Percentiles rank a stretch among this genome's conserved stretches.
phyloP scores from a whole-genome alignment of 1,140 invertebrate species.

The Drosophila sechellia region DNA sequence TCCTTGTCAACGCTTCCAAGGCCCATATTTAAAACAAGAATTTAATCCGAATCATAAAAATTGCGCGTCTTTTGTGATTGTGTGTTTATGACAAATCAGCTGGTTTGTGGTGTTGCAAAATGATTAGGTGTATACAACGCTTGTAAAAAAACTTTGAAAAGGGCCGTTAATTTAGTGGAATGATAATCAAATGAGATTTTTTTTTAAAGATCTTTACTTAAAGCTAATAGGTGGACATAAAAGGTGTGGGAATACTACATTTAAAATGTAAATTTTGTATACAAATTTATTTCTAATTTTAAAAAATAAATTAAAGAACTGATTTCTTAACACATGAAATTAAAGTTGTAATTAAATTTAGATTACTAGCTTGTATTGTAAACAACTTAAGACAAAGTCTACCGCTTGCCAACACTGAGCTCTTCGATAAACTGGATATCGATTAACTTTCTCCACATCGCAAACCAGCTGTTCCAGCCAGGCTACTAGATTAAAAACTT shows the following conservation, averaged over 20 bases:
- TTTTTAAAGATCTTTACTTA: too few species aligned
- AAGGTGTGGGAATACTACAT: too few species aligned
- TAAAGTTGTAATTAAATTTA: too few species aligned
- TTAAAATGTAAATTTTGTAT: too few species aligned
- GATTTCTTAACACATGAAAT: too few species aligned
- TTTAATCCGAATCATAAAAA: not conserved
- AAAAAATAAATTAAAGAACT: too few species aligned
- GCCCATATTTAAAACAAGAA: not conserved
- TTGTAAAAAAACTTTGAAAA: conserved; percentile 1
- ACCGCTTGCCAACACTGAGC: conserved; percentile 10
- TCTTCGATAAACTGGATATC: conserved; percentile 18
- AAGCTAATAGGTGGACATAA: too few species aligned
- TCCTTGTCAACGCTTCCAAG: conserved; percentile 10
- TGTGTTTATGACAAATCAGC: conserved; percentile 16
- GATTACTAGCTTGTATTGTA: too few species aligned
- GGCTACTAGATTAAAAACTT: conserved; percentile 44
- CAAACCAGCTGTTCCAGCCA: conserved; percentile 33
- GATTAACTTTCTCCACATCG: conserved; percentile 11
- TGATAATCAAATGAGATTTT: too few species aligned
- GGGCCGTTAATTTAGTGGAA: not conserved
- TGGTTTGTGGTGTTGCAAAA: conserved; percentile 15
- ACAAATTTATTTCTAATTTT: too few species aligned
- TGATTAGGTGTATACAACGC: not conserved
- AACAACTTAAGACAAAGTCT: not conserved
- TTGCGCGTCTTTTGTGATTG: conserved; percentile 20